Evolutionary conservation across 2,113 vertebrate species (phyloP), one percentile per base, ranked within the genome.

Genomic region (Rhinogobius similis): DNA sequence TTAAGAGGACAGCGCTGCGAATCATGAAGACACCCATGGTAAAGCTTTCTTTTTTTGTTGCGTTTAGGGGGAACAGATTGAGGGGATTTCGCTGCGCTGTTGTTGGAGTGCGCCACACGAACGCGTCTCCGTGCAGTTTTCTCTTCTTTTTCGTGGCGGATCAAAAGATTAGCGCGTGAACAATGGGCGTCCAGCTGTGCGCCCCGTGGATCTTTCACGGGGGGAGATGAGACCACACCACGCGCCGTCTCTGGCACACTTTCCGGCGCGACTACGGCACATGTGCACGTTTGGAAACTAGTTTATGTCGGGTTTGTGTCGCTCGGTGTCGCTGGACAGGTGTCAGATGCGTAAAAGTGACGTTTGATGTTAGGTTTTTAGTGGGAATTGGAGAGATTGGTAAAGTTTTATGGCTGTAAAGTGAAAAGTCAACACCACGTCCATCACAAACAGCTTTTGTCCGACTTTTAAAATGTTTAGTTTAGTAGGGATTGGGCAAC

Each of bases 1-100:
- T 77, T 86, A 92, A 87, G 87, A 84, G 79, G 72, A 81, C 88
- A 90, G 91, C 91, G 85, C 89, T 73, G 90, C 74, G 86, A 93
- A 95, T 92, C 74, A 98, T 98, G 97, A 98, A 95, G 96, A 95
- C 95, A 87, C 92, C 94, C 81, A 90, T 94, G 96, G 97, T 97
- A 96, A 80, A 29, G 55, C 55, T 56, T 55, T 29, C 5, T 29
- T 52, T 52, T 52, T n/a, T 27, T 27, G 18, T 27, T 14, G 10
- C 23, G 10, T 23, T 23, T 39, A 41, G 10, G 11, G 2, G 32
- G 43, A 18, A 21, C 46, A 21, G 20, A 21, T 24, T n/a, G 66
- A 38, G 63, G 55, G 43, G 21, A 5, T 56, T 73, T 36, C 62
- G 27, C 24, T 23, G 27, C 62, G n/a, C 32, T 21, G 14, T 68